Base-by-base conservation (phyloP, 2,888 invertebrate genomes). In the Frankliniella intonsa region DNA sequence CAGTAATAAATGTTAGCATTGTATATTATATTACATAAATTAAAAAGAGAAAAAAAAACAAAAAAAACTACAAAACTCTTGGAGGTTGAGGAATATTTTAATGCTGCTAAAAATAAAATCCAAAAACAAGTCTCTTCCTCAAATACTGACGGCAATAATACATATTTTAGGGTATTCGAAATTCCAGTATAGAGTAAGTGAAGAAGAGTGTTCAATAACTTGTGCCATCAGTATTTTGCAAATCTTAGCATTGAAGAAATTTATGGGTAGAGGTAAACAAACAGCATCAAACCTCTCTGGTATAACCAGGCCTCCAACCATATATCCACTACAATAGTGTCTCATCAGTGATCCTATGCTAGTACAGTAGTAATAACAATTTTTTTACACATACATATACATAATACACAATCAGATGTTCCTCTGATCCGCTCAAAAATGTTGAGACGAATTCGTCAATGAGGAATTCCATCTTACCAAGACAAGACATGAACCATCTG, bases 391-490 rank as follows among this genome's bases (percentile, higher is more conserved):
- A 76, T 76, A 25, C 69, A 25, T 76, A 76, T 76, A 76, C 25
- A 76, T 76, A 76, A 76, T 76, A 76, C 69, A 76, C 69, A 76
- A 8, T 76, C 12, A 62, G 62, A 62, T 14, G 14, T 38, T 76
- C 55, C 14, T 55, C 55, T 55, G 14, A 14, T 55, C 55, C 55
- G 5, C 19, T 55, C 38, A 2, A 38, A 38, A 38, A 38, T 5
- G 5, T 38, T 38, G 38, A 38, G 38, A 38, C 38, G 5, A 38
- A 38, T 38, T 38, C 38, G 2, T 38, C 38, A 38, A 38, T 38
- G 38, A 3, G 38, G 38, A 38, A 55, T 55, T 55, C 19, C 55
- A 55, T 55, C 55, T 11, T 55, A 19, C 55, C 55, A 55, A 19
- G 55, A 14, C 14, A 55, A 55, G 38, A 38, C 38, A 38, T 5